phyloP scores from a whole-genome alignment of 1,140 invertebrate genomes.

The Lamellibrachia luymesi region DNA sequence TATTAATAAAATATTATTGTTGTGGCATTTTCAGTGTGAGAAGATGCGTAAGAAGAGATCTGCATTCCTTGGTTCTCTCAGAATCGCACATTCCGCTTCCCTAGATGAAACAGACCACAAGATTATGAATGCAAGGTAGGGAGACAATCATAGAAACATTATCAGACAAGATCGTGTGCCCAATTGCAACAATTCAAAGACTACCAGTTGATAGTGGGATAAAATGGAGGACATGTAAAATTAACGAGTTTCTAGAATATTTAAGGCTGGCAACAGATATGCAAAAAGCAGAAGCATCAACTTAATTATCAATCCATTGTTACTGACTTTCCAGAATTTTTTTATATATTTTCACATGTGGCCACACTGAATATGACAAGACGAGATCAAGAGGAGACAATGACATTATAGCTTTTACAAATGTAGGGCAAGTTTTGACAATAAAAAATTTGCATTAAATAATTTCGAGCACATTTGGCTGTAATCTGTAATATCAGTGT shows the following conservation, averaged over 20 bases:
- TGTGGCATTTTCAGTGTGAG: slow-evolving; percentile 70
- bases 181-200: neutral
- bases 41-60: slow-evolving; percentile 87
- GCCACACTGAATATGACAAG: neutral
- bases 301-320: neutral
- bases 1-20: neutral
- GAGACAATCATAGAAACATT: neutral
- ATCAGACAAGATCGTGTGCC: neutral
- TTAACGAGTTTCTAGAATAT: neutral
- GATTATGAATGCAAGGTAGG: slow-evolving; percentile 79
- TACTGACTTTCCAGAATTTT: neutral
- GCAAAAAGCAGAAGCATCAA: neutral
- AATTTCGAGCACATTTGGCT: slow-evolving; percentile 7
- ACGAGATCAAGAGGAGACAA: neutral
- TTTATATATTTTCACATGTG: neutral
- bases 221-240: neutral
- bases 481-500: neutral
- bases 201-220: neutral
- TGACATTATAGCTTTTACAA: neutral
- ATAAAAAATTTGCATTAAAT: neutral
- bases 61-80: slow-evolving; percentile 89
- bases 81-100: slow-evolving; percentile 89
- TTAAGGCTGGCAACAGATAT: neutral
- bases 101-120: slow-evolving; percentile 91
- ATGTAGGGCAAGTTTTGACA: neutral